Evolutionary conservation across 2,113 vertebrate species (phyloP), one percentile per base, ranked within the genome.

Genomic region (Apaloderma vittatum): DNA sequence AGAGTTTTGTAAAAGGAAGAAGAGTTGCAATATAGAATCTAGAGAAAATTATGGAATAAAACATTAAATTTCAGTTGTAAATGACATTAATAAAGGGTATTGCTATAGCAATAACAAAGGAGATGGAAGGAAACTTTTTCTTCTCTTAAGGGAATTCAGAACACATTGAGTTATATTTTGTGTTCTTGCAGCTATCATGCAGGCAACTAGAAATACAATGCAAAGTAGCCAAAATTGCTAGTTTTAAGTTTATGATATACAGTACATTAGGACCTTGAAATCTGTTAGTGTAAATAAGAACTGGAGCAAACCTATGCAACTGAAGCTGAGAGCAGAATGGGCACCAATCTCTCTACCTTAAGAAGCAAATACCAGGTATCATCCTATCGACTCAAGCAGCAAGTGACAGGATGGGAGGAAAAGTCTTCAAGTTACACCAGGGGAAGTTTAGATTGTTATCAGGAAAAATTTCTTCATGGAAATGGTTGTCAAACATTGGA

Each of bases 51-150:
- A 37, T 34, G 21, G 63, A 89, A 73, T 81, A 58, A 93, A 91
- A 73, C 62, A 91, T 95, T 66, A 93, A 24, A 94, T 88, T 91
- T 90, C 66, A 58, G 36, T 91, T 91, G 65, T 89, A 93, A 96
- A 96, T 68, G 82, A 43, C 65, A 49, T 79, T 91, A 90, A 52
- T 9, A 90, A 85, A 90, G 52, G 93, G 92, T 89, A 90, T 85
- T 86, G 48, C 82, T 77, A 71, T 36, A 85, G 24, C 30, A 78
- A 27, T 89, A 90, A 89, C 58, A 96, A 94, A 90, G 8, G 40
- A 94, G 30, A 58, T 55, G 11, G 49, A 95, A 95, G 78, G 49
- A 72, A 95, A 89, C 62, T 70, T 81, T 52, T 94, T 86, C 30
- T 91, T 79, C 49, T 36, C 76, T 74, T 75, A 84, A 83, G 67